Conservation (phyloP, 2,888 invertebrate species). For the Monochamus alternatus region DNA sequence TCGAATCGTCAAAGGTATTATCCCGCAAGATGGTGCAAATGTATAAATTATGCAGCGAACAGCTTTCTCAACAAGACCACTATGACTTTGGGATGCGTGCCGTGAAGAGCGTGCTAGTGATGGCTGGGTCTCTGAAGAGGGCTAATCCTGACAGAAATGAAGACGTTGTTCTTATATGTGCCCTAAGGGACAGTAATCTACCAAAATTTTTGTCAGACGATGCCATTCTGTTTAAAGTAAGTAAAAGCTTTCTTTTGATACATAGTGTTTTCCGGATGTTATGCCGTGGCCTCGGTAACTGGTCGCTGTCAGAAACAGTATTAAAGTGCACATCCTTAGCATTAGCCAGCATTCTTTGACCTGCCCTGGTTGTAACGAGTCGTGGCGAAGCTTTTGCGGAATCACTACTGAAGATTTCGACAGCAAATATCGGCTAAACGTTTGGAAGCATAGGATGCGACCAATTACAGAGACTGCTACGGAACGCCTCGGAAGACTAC, state of each 20-base stretch:
- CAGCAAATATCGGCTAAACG: no score
- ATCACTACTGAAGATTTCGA: no score
- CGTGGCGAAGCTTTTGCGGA: no score
- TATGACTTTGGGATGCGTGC: conserved; percentile 96
- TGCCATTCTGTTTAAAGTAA: conserved; percentile 83
- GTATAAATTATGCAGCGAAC: conserved; percentile 93
- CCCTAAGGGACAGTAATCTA: conserved; percentile 90
- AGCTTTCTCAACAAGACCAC: conserved; percentile 92
- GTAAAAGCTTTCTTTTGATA: background rate
- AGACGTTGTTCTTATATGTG: conserved; percentile 88
- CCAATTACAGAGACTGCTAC: no score
- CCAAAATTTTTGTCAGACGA: conserved; percentile 93
- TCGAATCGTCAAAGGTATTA: conserved; percentile 89
- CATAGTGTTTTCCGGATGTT: background rate
- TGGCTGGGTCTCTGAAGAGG: conserved; percentile 92
- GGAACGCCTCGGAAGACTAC: no score
- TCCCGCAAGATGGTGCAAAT: conserved; percentile 94
- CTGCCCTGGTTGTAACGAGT: no score
- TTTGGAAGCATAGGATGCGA: no score
- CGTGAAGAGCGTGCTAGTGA: conserved; percentile 92
- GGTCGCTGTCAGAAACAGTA: no score
- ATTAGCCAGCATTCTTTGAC: no score
- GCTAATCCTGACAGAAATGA: conserved; percentile 89
- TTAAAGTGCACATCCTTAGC: no score
- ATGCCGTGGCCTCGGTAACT: no score